Conservation (phyloP, 2,888 invertebrate genomes). For the Parascotia fuliginaria region DNA sequence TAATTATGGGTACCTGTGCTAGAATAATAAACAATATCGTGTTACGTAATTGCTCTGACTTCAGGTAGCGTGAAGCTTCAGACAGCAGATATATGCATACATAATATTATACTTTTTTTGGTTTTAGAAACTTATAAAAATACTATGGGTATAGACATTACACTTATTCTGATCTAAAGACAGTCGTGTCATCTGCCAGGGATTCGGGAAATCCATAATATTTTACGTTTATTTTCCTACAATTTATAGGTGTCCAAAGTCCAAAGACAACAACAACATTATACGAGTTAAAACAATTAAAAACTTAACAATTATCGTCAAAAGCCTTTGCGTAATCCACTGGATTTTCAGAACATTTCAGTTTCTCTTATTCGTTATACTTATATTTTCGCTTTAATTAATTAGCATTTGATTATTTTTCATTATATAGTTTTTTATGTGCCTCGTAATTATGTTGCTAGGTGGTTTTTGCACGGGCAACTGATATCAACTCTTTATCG, state of each 20-base stretch:
- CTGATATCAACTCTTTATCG: background rate
- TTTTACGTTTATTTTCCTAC: no score
- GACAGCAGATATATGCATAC: constrained; percentile 1
- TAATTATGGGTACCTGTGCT: constrained; percentile 21
- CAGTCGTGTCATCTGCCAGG: no score
- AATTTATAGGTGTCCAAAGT: no score
- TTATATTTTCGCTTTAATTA: background rate
- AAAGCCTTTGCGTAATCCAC: background rate
- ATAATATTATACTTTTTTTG: background rate
- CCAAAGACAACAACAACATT: no score
- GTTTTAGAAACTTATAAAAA: background rate
- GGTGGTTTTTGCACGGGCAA: background rate
- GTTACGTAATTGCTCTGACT: constrained; percentile 18
- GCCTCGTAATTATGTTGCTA: background rate
- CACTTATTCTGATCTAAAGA: no score
- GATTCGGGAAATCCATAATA: no score
- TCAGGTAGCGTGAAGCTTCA: constrained; percentile 10
- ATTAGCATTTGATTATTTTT: background rate
- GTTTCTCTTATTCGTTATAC: background rate
- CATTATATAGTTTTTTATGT: background rate
- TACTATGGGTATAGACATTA: no score
- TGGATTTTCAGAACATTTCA: background rate
- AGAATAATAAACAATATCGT: no score
- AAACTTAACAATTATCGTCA: no score
- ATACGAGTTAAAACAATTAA: no score